These are phyloP conservation scores for Notarius lentiginosus DNA, from an alignment of 2,113 vertebrate species.

Conservation along the genomic window DNA sequence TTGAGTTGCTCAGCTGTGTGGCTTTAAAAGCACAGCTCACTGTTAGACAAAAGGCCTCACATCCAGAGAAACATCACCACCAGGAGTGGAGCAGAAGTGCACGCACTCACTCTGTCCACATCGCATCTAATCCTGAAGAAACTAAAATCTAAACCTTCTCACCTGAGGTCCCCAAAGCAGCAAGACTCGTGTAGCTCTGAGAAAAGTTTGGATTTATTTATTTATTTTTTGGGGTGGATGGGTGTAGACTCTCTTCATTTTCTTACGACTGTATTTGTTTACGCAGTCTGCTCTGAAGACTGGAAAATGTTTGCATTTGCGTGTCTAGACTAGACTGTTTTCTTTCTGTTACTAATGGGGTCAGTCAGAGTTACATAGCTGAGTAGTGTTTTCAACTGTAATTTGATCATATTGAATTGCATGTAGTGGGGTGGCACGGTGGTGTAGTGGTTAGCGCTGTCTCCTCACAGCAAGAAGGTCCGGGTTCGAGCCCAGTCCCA, in stretches of 20 bases:
- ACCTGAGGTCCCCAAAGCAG: not conserved
- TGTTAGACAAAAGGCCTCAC: conserved; percentile 37
- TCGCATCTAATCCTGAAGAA: not conserved
- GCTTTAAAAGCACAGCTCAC: conserved; percentile 9
- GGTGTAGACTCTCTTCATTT: not conserved
- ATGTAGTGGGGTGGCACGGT: not conserved
- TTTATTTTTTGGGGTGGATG: too few species aligned
- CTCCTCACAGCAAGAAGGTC: too few species aligned
- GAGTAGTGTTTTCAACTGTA: not conserved
- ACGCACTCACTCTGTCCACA: not conserved
- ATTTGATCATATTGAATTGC: not conserved
- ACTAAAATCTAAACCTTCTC: not conserved
- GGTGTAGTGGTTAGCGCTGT: too few species aligned
- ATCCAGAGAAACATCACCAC: conserved; percentile 2
- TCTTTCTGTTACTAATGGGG: not conserved
- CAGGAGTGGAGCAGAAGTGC: conserved; percentile 1
- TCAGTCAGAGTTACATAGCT: not conserved
- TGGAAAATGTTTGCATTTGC: not conserved
- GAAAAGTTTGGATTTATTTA: not conserved
- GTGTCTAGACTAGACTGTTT: not conserved
- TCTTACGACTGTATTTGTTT: not conserved
- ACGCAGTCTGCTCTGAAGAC: not conserved
- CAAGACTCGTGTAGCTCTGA: not conserved
- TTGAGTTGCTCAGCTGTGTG: not conserved
- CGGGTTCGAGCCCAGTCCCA: too few species aligned